phyloP scores from a whole-genome alignment of 2,113 vertebrate species.

The Camarhynchus parvulus region DNA sequence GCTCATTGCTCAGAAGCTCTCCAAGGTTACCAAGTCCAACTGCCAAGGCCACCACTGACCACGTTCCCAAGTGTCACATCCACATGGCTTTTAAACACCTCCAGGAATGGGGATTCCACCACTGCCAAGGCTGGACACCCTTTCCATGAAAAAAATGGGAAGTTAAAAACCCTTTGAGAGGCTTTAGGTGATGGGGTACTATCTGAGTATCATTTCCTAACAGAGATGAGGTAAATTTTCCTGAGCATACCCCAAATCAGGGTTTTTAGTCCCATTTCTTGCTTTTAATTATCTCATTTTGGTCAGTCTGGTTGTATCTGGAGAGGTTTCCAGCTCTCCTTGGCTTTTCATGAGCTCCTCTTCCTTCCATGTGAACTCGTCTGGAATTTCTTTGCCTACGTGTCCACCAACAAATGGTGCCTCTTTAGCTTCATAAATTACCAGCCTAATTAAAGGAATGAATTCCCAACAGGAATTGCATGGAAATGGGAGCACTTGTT shows the following conservation, averaged over 20 bases:
- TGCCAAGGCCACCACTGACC: background rate
- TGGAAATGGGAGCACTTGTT: conserved; percentile 35
- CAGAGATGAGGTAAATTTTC: background rate
- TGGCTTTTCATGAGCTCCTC: background rate
- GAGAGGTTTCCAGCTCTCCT: background rate
- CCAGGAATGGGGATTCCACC: background rate
- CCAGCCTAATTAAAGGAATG: conserved; percentile 16
- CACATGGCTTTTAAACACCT: rapidly evolving
- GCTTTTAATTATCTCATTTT: rapidly evolving
- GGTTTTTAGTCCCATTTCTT: background rate
- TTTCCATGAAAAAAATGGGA: background rate
- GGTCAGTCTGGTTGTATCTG: background rate
- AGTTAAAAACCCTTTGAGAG: background rate
- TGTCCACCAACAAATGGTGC: background rate
- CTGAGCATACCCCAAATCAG: rapidly evolving
- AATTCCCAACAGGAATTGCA: conserved; percentile 40
- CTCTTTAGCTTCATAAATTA: background rate
- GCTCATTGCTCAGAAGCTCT: background rate
- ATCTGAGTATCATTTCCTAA: background rate
- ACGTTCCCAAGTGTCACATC: background rate
- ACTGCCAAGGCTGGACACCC: background rate
- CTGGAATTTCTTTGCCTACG: background rate
- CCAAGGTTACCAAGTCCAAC: background rate
- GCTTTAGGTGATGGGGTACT: background rate
- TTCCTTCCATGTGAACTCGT: background rate